Evolutionary conservation across 2,113 vertebrate genomes (phyloP).

Genomic region (Jaculus jaculus): DNA sequence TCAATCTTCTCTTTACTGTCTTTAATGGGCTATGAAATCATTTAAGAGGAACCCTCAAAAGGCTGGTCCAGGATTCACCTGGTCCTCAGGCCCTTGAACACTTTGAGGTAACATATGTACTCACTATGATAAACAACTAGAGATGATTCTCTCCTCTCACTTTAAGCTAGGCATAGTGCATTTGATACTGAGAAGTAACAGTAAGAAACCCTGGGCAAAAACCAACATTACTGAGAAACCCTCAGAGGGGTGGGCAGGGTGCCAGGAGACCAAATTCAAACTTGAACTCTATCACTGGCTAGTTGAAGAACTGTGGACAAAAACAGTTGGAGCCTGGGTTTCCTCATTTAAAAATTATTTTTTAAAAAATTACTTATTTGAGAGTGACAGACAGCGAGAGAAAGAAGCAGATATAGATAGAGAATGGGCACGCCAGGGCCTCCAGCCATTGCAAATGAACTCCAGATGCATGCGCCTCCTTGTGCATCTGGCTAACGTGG

Average conservation of each 20-base stretch:
- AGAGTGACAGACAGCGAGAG: too few relatives aligned
- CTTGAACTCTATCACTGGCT: too few relatives aligned
- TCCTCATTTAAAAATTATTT: neutral
- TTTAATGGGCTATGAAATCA: slow-evolving; percentile 73
- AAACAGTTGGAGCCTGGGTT: neutral
- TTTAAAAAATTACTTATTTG: too few relatives aligned
- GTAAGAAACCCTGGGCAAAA: neutral
- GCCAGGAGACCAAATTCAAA: neutral
- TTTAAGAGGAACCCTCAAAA: slow-evolving; percentile 71
- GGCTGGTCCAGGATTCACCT: slow-evolving; percentile 57
- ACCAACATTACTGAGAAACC: neutral
- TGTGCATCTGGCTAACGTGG: too few relatives aligned
- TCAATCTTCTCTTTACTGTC: slow-evolving; percentile 24
- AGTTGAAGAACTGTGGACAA: neutral
- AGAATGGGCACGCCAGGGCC: too few relatives aligned
- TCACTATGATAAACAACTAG: neutral
- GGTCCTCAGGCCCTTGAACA: slow-evolving; percentile 17
- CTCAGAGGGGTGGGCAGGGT: neutral
- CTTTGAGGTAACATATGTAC: slow-evolving; percentile 29
- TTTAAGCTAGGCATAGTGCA: neutral
- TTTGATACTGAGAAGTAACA: neutral
- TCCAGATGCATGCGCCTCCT: too few relatives aligned
- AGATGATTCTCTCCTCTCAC: neutral
- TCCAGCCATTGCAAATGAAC: too few relatives aligned
- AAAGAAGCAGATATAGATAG: too few relatives aligned